Base-by-base conservation (phyloP, 1,140 invertebrate species). In the Stegodyphus mimosarum region DNA sequence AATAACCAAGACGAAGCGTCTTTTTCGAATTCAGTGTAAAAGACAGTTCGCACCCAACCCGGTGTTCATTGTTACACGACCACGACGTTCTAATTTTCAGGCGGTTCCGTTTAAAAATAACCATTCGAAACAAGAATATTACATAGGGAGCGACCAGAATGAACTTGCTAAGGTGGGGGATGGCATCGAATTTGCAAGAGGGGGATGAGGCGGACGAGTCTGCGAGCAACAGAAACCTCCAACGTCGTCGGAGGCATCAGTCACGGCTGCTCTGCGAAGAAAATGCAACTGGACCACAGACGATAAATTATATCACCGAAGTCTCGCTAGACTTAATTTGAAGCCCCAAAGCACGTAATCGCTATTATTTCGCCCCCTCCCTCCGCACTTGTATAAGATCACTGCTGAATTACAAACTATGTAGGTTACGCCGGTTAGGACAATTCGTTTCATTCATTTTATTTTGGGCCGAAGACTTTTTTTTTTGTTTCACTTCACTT, bases 251-350 rank as follows among this genome's bases (percentile, higher is more conserved):
- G 48, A 80, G 71, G 64, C 60, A 33, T 80, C 78, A 55, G 78
- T 80, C 78, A 80, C 78, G 78, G 78, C 11, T 33, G 33, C 33
- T 33, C 33, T 33, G 33, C 17, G 49, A 17, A 60, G 73, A 81
- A 81, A 53, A 73, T 55, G 73, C 55, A 60, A 9, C 67, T 51
- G 52, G 77, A 71, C 66, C 69, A 9, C 50, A 33, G 70, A 81
- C 79, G 79, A 81, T 81, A 81, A 81, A 81, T 81, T 81, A 73
- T 73, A 73, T 81, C 79, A 81, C 79, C 79, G 69, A 80, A 15
- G 9, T 15, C 55, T 60, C 9, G 55, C 9, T 67, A 67, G 79
- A 73, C 70, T 81, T 81, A 81, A 81, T 81, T 81, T 73, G 53
- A 72, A 72, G 70, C 66, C 52, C 17, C 66, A 50, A 63, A 80